Conservation (phyloP, 2,797 vertebrate species). For the Sebastes nivosus region DNA sequence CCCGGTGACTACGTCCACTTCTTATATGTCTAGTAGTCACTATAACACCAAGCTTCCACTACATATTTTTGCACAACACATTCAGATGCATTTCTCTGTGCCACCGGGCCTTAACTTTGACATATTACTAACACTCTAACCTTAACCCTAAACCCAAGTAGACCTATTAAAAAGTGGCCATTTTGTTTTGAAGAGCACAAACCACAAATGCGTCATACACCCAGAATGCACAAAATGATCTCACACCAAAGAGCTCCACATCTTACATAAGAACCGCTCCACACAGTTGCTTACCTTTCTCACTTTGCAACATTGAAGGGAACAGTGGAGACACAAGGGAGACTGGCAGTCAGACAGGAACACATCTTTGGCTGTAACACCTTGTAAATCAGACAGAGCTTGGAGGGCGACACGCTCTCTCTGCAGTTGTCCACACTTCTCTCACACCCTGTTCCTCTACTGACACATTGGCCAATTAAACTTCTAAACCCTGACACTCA, state of each 20-base stretch:
- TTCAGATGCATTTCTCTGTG: too few relatives aligned
- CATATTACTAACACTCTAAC: background rate
- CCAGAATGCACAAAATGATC: conserved; percentile 1
- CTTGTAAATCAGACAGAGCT: conserved; percentile 40
- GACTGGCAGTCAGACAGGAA: conserved; percentile 28
- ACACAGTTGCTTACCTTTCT: conserved; percentile 7
- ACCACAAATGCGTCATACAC: background rate
- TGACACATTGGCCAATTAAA: conserved; percentile 75
- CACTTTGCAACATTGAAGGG: background rate
- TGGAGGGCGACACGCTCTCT: conserved; percentile 21
- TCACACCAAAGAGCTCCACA: background rate
- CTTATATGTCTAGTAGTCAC: background rate
- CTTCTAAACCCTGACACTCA: conserved; percentile 59
- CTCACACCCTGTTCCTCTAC: conserved; percentile 48
- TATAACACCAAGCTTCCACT: background rate
- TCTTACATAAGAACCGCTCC: background rate
- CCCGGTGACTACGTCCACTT: too few relatives aligned
- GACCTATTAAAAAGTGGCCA: background rate
- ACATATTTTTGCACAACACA: background rate
- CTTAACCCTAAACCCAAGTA: background rate
- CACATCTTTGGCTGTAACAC: conserved; percentile 31
- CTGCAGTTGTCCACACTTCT: conserved; percentile 47
- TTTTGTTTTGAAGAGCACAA: conserved; percentile 3
- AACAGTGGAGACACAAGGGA: conserved; percentile 13
- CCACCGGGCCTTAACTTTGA: background rate